A percentile compares a stretch with the other conserved stretches of the same genome.
Conservation (phyloP, 2,797 vertebrate species). For the Moxostoma hubbsi region DNA sequence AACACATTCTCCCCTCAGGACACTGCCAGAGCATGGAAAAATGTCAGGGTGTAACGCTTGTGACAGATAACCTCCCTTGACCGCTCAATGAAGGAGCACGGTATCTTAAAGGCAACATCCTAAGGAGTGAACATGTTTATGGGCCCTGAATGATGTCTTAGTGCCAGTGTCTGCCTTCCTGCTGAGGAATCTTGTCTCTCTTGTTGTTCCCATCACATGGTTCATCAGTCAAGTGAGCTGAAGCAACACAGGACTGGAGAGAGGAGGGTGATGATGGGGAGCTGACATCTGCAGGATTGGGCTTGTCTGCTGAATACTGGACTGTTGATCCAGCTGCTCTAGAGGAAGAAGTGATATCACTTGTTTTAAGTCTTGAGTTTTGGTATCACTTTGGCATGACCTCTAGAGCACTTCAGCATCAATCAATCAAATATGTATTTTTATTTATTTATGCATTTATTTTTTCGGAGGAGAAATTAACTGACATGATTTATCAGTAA, state of each 20-base stretch:
- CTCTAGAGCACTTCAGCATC: constrained; percentile 1
- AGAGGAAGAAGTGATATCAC: constrained; percentile 5
- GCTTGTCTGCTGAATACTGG: constrained; percentile 56
- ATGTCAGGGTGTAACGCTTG: constrained; percentile 22
- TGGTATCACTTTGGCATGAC: neutral
- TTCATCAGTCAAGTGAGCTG: constrained; percentile 57
- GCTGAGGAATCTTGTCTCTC: constrained; percentile 46
- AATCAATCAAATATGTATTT: neutral
- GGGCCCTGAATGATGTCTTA: constrained; percentile 28
- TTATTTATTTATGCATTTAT: too few relatives aligned
- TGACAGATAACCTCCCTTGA: constrained; percentile 59
- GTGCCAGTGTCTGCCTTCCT: constrained; percentile 46
- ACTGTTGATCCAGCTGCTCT: constrained; percentile 50
- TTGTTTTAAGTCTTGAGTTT: neutral
- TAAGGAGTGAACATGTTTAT: constrained; percentile 24
- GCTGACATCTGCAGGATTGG: constrained; percentile 59
- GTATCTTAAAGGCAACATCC: constrained; percentile 30
- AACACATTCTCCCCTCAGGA: constrained; percentile 52
- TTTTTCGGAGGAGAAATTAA: neutral
- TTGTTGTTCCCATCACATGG: constrained; percentile 50
- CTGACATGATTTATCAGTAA: neutral
- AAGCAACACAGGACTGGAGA: constrained; percentile 28
- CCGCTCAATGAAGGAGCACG: constrained; percentile 5
- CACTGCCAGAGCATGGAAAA: constrained; percentile 40
- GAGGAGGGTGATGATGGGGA: constrained; percentile 48